These are phyloP conservation scores for Erpornis zantholeuca DNA, from an alignment of 2,113 vertebrate species.

Conservation along the genomic window DNA sequence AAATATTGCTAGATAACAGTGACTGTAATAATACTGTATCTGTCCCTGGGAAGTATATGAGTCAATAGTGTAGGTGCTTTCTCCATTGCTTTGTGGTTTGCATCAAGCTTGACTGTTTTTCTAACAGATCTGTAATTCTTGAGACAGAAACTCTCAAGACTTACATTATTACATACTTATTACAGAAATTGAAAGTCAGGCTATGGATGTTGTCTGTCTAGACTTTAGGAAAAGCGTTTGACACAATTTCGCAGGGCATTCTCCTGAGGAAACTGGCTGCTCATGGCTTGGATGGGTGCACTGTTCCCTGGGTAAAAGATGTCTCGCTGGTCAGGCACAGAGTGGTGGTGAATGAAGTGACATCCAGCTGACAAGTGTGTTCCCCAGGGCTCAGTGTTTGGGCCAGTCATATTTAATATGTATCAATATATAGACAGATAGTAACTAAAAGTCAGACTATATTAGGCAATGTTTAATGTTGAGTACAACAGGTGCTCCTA, in stretches of 20 bases:
- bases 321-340: not conserved
- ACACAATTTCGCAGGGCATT: not conserved
- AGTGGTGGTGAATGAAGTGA: not conserved
- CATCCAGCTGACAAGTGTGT: not conserved
- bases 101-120: not conserved
- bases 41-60: not conserved
- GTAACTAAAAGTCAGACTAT: not conserved
- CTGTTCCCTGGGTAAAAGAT: not conserved
- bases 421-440: not conserved
- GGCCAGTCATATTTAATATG: not conserved
- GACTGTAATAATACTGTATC: not conserved
- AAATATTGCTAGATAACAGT: not conserved
- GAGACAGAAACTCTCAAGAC: not conserved
- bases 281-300: not conserved
- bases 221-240: not conserved
- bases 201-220: not conserved
- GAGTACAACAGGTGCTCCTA: not conserved
- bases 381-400: not conserved
- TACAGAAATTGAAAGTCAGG: not conserved
- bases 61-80: not conserved
- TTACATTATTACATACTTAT: not conserved
- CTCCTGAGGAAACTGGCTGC: not conserved
- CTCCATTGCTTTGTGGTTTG: not conserved
- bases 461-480: not conserved
- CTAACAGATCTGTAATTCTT: not conserved